A percentile compares a stretch with the other conserved stretches of the same genome.
These are phyloP conservation scores for Mustelus asterias DNA, from an alignment of 2,113 vertebrate genomes.

Conservation along the genomic window DNA sequence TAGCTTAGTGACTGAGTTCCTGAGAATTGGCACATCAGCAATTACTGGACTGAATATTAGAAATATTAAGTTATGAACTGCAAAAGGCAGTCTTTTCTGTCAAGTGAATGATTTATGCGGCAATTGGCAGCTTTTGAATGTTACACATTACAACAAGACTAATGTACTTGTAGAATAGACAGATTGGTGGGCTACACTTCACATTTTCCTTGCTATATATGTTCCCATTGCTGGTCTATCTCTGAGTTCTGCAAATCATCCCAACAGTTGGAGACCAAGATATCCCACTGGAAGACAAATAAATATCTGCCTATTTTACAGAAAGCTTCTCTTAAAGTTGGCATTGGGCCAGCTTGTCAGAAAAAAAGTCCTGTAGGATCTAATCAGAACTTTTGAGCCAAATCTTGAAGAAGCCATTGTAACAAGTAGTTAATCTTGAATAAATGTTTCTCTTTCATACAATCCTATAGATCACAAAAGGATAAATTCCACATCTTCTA, in stretches of 20 bases:
- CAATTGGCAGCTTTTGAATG: not conserved
- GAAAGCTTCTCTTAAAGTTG: not conserved
- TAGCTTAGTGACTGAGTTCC: not conserved
- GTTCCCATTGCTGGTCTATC: not conserved
- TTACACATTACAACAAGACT: not conserved
- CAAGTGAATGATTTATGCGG: not conserved
- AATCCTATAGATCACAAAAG: not conserved
- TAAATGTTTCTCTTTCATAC: not conserved
- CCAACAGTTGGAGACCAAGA: not conserved
- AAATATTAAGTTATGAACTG: conserved; percentile 7
- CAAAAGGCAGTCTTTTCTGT: not conserved
- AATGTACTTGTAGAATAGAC: not conserved
- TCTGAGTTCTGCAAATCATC: not conserved
- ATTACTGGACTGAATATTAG: not conserved
- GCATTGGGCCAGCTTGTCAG: not conserved
- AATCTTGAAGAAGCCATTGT: not conserved
- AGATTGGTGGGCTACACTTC: not conserved
- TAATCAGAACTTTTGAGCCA: not conserved
- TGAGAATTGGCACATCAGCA: not conserved
- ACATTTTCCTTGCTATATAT: not conserved
- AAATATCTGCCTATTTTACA: not conserved
- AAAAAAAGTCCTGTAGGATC: not conserved
- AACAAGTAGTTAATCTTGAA: not conserved
- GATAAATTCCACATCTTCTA: not conserved
- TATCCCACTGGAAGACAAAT: not conserved